Base-by-base conservation (phyloP, 2,888 invertebrate species). In the Alloplasta piceator region DNA sequence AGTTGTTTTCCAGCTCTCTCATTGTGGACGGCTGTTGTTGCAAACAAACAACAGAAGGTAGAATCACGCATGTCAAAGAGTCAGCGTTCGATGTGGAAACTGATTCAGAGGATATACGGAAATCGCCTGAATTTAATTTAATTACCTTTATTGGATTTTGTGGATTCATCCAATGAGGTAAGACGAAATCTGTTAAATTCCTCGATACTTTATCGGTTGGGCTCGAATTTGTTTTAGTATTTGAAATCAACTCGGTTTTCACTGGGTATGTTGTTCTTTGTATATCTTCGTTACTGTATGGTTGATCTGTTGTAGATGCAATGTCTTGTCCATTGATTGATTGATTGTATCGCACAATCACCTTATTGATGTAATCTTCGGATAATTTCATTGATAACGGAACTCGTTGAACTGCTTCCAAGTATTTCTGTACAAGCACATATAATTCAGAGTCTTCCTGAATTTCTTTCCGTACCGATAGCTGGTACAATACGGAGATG, bases 401-500 rank as follows among this genome's bases (percentile, higher is more conserved):
- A 43, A 78, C 72, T 26, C 46, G 52, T 61, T 68, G 61, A 26
- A 85, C 68, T 1, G 71, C 70, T 64, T 56, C 41, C 39, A 83
- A 26, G 56, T 85, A 83, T 14, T 14, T 72, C 41, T 48, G 56
- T 4, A 85, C 46, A 9, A 78, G 39, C 4, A 60, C 46, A 9
- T 60, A 52, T n/a, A 85, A 50, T 38, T 55, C 5, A 7, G 39
- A n/a, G 26, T 82, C 55, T 10, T 16, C 12, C 16, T 39, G 61
- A 16, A 80, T 67, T 41, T 41, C 39, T 39, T 68, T 6, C 0
- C 4, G 6, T n/a, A 16, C 36, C 43, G 38, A 48, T 5, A 87
- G 58, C 36, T 71, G 83, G 5, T 74, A 67, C 9, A 87, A 73
- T n/a, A 85, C 52, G 7, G 64, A 61, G 5, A 78, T 75, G 38